These are phyloP conservation scores for Pagetopsis macropterus DNA, from an alignment of 2,797 vertebrate species.

Conservation along the genomic window DNA sequence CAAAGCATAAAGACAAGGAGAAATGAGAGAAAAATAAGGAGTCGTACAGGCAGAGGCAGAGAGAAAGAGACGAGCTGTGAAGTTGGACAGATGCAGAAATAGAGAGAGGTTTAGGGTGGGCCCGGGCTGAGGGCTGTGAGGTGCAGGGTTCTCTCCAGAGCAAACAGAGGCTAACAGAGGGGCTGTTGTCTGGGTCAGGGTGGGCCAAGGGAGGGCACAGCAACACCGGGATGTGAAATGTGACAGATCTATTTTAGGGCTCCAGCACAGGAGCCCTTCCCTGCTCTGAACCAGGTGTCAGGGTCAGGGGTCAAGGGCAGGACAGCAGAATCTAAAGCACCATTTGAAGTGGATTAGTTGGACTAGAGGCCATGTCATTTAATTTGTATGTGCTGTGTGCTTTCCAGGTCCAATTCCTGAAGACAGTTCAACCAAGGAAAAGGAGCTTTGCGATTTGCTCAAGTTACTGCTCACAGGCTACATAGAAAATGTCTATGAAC, in stretches of 20 bases:
- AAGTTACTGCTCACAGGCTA: constrained; percentile 26
- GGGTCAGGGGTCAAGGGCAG: constrained; percentile 69
- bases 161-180: constrained; percentile 76
- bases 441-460: constrained; percentile 30
- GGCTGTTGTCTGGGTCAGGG: constrained; percentile 68
- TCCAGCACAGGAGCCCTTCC: constrained; percentile 59
- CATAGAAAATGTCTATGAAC: constrained; percentile 17
- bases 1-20: constrained; percentile 43
- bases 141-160: constrained; percentile 65
- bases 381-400: constrained; percentile 29
- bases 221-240: constrained; percentile 79
- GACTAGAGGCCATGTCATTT: constrained; percentile 44
- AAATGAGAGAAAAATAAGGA: constrained; percentile 47
- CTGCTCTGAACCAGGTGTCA: constrained; percentile 71
- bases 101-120: constrained; percentile 55
- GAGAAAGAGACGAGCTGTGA: constrained; percentile 26
- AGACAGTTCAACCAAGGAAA: constrained; percentile 13
- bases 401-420: constrained; percentile 21
- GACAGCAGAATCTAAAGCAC: constrained; percentile 53
- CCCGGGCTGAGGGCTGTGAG: constrained; percentile 44
- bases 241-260: constrained; percentile 82
- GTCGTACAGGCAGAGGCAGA: constrained; percentile 16
- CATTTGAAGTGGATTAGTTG: constrained; percentile 57
- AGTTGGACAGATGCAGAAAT: constrained; percentile 48
- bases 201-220: constrained; percentile 73